Evolutionary conservation across 2,888 invertebrate species (phyloP).

Genomic region (Hirudinaria manillensis): DNA sequence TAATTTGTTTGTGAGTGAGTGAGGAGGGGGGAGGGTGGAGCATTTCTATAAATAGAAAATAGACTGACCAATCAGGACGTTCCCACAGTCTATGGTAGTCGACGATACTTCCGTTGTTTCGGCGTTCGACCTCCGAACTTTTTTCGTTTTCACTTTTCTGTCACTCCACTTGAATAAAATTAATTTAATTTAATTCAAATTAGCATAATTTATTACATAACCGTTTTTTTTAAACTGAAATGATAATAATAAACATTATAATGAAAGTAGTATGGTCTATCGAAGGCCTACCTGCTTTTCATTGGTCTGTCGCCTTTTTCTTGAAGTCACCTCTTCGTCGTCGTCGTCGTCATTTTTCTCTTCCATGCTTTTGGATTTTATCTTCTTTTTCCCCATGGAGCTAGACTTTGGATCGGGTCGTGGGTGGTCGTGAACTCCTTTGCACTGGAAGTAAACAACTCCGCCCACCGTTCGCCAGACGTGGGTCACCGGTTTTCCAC

Average conservation of each 20-base stretch:
- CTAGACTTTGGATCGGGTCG: constrained; percentile 29
- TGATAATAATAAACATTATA: too few species aligned
- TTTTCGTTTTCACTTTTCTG: not conserved
- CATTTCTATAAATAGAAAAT: not conserved
- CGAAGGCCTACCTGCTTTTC: too few species aligned
- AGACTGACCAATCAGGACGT: not conserved
- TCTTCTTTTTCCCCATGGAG: not conserved
- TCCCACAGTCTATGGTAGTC: not conserved
- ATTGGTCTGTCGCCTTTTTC: too few species aligned
- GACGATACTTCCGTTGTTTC: constrained; percentile 6
- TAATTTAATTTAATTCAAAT: too few species aligned
- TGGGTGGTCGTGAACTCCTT: constrained; percentile 32
- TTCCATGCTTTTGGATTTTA: not conserved
- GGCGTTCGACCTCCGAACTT: not conserved
- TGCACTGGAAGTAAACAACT: constrained; percentile 32
- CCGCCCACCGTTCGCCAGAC: constrained; percentile 27
- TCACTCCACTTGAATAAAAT: too few species aligned
- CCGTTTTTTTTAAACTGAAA: too few species aligned
- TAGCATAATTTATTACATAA: too few species aligned
- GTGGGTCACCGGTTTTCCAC: constrained; percentile 34
- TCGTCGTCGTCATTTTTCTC: too few species aligned
- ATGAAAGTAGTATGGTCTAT: too few species aligned
- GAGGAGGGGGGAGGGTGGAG: too few species aligned
- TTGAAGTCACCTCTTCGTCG: too few species aligned
- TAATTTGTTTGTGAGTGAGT: too few species aligned